Evolutionary conservation across 1,140 invertebrate genomes (phyloP).

Genomic region (Doryteuthis pealeii): DNA sequence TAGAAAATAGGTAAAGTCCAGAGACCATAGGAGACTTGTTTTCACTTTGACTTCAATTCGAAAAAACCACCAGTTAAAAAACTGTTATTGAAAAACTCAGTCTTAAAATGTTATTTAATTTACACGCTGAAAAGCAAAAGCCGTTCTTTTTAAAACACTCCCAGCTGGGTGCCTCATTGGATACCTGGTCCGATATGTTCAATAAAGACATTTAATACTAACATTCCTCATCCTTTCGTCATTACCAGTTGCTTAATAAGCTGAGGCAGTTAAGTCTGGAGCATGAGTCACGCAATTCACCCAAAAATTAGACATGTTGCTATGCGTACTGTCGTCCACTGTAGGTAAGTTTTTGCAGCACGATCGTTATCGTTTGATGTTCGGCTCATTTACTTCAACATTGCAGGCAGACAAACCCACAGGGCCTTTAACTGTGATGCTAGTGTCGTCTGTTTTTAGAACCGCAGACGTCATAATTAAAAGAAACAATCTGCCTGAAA

Average conservation of each 20-base stretch:
- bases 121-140: no score
- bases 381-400: slow-evolving; percentile 40
- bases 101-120: no score
- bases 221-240: no score
- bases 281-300: slow-evolving; percentile 69
- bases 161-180: no score
- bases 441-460: slow-evolving; percentile 44
- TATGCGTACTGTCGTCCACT: slow-evolving; percentile 69
- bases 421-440: slow-evolving; percentile 53
- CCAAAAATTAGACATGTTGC: slow-evolving; percentile 71
- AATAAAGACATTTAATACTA: no score
- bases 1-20: no score
- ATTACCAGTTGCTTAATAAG: slow-evolving; percentile 28
- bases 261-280: slow-evolving; percentile 63
- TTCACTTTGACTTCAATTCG: no score
- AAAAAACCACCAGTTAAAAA: no score
- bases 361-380: slow-evolving; percentile 33
- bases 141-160: no score
- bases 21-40: no score
- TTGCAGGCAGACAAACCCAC: slow-evolving; percentile 61
- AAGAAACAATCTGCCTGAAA: slow-evolving; percentile 52
- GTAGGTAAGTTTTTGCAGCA: slow-evolving; percentile 59
- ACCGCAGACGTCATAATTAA: slow-evolving; percentile 45
- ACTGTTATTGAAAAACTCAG: no score
- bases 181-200: no score